phyloP scores from a whole-genome alignment of 35 echinoderm and acorn worm genomes.

The Acanthaster planci region DNA sequence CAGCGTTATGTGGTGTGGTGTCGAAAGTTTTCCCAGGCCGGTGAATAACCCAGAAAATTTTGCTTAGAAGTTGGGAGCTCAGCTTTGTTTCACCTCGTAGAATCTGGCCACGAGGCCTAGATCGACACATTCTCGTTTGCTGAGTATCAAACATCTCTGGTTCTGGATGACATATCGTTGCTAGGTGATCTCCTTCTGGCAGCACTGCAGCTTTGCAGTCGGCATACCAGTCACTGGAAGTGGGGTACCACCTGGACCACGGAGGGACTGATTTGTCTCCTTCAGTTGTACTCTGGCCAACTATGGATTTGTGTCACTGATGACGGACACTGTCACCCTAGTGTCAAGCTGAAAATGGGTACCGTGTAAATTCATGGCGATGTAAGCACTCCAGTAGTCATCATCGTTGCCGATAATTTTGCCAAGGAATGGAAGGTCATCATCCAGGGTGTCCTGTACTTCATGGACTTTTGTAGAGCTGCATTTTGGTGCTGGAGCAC shows the following conservation, averaged over 20 bases:
- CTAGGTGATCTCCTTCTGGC: not conserved
- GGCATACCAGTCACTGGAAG: not conserved
- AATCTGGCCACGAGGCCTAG: slow-evolving; percentile 40
- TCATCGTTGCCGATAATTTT: slow-evolving; percentile 15
- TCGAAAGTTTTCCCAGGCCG: slow-evolving; percentile 47
- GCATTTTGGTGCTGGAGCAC: not conserved
- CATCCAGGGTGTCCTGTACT: not conserved
- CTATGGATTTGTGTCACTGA: slow-evolving; percentile 23
- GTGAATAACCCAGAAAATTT: too few relatives aligned
- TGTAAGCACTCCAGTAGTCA: slow-evolving; percentile 23
- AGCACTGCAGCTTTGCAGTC: not conserved
- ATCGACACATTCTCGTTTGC: slow-evolving; percentile 29
- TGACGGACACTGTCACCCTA: slow-evolving; percentile 24
- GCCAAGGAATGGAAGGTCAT: slow-evolving; percentile 14
- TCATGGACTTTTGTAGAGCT: not conserved
- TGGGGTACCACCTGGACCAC: not conserved
- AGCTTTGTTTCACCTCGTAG: slow-evolving; percentile 4
- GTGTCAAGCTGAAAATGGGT: slow-evolving; percentile 33
- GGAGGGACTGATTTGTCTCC: not conserved
- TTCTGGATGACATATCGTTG: slow-evolving; percentile 42
- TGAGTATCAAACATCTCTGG: slow-evolving; percentile 36
- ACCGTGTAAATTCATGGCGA: not conserved
- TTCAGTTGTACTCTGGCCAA: not conserved
- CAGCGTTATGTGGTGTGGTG: slow-evolving; percentile 41
- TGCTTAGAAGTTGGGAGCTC: not conserved